Percentiles rank a stretch among this genome's conserved stretches.
phyloP scores from a whole-genome alignment of 2,888 invertebrate genomes.

The Leucoma salicis region DNA sequence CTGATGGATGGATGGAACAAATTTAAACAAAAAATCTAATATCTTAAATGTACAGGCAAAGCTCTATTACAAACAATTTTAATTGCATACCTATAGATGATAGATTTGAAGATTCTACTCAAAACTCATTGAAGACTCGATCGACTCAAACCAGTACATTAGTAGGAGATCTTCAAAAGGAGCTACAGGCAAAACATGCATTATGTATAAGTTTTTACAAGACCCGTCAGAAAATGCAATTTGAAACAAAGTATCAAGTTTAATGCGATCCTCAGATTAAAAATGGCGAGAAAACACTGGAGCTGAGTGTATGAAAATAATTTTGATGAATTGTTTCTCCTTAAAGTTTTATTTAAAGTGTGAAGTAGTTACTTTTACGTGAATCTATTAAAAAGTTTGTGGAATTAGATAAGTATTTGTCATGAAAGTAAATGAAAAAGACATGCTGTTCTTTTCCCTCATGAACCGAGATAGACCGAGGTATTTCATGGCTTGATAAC shows the following conservation, averaged over 20 bases:
- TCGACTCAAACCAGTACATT: slow-evolving; percentile 7
- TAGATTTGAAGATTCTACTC: too few species aligned
- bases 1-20: too few species aligned
- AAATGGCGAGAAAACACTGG: slow-evolving; percentile 51
- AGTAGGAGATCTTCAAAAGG: slow-evolving; percentile 48
- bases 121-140: slow-evolving; percentile 4
- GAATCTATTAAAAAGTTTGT: not conserved
- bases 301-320: slow-evolving; percentile 24
- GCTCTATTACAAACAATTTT: too few species aligned
- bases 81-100: too few species aligned
- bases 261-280: slow-evolving; percentile 76
- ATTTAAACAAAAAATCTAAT: too few species aligned
- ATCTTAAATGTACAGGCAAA: too few species aligned
- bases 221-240: slow-evolving; percentile 74
- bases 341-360: slow-evolving; percentile 6
- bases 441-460: too few species aligned
- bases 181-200: slow-evolving; percentile 74
- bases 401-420: too few species aligned
- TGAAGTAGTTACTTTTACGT: not conserved
- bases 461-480: too few species aligned
- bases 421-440: too few species aligned
- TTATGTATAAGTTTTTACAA: slow-evolving; percentile 79
- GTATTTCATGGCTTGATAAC: too few species aligned
- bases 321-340: slow-evolving; percentile 30
- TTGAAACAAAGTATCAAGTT: slow-evolving; percentile 80